Evolutionary conservation across 2,797 vertebrate species (phyloP).

Genomic region (Clarias platycephalus): DNA sequence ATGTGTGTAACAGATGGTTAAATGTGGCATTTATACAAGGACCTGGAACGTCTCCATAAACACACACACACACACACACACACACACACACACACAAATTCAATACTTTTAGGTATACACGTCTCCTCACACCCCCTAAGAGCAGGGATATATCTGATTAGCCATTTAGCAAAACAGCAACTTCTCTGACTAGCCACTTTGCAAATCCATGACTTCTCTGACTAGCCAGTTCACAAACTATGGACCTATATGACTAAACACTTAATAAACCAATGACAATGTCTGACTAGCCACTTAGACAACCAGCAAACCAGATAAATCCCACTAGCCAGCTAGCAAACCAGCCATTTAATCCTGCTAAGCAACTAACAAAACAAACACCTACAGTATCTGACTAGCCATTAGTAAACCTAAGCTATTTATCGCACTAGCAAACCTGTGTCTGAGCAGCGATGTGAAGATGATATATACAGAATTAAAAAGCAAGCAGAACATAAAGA

Average conservation of each 20-base stretch:
- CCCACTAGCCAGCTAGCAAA: background rate
- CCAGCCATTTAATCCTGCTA: background rate
- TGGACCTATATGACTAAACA: background rate
- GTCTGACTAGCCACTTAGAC: no score
- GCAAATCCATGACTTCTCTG: background rate
- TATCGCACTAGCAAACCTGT: background rate
- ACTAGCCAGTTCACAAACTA: background rate
- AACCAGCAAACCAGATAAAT: no score
- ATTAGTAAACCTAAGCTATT: background rate
- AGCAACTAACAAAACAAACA: background rate
- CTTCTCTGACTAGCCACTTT: background rate
- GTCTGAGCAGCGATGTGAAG: background rate
- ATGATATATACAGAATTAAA: background rate
- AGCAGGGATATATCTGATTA: background rate
- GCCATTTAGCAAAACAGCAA: background rate
- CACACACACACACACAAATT: background rate
- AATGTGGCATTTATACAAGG: slow-evolving; percentile 43
- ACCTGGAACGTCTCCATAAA: slow-evolving; percentile 35
- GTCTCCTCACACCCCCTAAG: background rate
- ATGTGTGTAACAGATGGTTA: slow-evolving; percentile 53
- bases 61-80: slow-evolving; percentile 12
- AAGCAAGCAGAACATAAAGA: background rate
- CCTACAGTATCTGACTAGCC: background rate
- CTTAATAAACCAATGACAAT: no score
- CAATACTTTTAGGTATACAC: background rate